Evolutionary conservation across 2,888 invertebrate genomes (phyloP).

Genomic region (Herminia tarsipennalis): DNA sequence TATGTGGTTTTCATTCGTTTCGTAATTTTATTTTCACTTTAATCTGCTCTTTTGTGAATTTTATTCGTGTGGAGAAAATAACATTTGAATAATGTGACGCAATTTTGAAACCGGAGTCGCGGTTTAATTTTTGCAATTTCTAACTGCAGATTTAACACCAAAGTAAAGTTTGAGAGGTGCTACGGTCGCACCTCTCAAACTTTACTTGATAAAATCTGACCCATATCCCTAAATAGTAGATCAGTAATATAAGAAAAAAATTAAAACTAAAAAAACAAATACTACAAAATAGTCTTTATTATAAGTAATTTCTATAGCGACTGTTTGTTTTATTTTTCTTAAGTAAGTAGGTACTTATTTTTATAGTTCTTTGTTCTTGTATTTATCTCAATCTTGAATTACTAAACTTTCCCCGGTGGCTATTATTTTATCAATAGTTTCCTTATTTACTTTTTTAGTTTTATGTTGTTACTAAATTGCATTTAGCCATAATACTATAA

Average conservation of each 20-base stretch:
- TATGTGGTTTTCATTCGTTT: slow-evolving; percentile 10
- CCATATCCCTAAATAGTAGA: too few relatives aligned
- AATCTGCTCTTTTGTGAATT: neutral
- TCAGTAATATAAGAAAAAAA: too few relatives aligned
- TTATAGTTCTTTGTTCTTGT: neutral
- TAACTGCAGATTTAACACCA: neutral
- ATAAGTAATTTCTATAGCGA: too few relatives aligned
- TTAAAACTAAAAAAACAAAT: too few relatives aligned
- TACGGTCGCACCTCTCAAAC: too few relatives aligned
- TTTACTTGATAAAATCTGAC: too few relatives aligned
- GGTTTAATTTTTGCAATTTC: too few relatives aligned
- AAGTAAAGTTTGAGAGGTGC: too few relatives aligned
- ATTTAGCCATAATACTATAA: too few relatives aligned
- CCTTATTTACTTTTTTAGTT: slow-evolving; percentile 5
- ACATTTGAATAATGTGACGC: slow-evolving; percentile 5
- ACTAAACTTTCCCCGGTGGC: slow-evolving; percentile 1
- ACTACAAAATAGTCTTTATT: too few relatives aligned
- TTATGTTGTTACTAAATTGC: too few relatives aligned
- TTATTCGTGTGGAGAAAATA: slow-evolving; percentile 8
- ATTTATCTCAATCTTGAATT: slow-evolving; percentile 1
- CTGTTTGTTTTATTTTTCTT: neutral
- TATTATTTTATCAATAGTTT: slow-evolving; percentile 7
- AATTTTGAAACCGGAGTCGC: neutral
- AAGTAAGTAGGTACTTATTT: neutral
- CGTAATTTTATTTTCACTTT: slow-evolving; percentile 27